A percentile compares a stretch with the other conserved stretches of the same genome.
These are phyloP conservation scores for Drosophila meridionalis DNA, from an alignment of 2,888 invertebrate genomes.

Conservation along the genomic window DNA sequence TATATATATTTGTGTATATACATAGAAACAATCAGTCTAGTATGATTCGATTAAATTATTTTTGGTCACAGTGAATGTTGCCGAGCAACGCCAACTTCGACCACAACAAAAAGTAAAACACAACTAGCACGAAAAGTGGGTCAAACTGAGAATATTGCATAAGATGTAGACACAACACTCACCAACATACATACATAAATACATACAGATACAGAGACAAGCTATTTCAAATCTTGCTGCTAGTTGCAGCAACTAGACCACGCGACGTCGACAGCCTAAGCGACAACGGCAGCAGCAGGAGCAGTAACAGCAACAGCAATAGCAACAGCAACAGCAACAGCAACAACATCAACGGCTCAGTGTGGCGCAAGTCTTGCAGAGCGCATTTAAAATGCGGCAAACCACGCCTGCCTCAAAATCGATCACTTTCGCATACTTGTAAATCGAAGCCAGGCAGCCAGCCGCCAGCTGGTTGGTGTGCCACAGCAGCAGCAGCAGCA, in stretches of 20 bases:
- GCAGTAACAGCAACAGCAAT: constrained; percentile 26
- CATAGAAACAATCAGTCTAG: constrained; percentile 16
- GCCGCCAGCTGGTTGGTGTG: constrained; percentile 34
- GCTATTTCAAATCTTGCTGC: constrained; percentile 70
- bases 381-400: constrained; percentile 59
- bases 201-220: constrained; percentile 42
- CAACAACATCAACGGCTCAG: constrained; percentile 14
- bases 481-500: constrained; percentile 12
- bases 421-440: constrained; percentile 78
- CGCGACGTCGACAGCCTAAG: constrained; percentile 59
- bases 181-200: constrained; percentile 45
- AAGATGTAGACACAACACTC: constrained; percentile 71
- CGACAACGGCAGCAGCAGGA: constrained; percentile 37
- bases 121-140: constrained; percentile 67
- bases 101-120: constrained; percentile 64
- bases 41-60: constrained; percentile 51
- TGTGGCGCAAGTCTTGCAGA: constrained; percentile 67
- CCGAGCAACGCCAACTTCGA: constrained; percentile 54
- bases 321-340: constrained; percentile 11
- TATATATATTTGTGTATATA: neutral
- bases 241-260: constrained; percentile 73
- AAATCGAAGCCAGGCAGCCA: constrained; percentile 50
- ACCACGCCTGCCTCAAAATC: constrained; percentile 80
- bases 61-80: constrained; percentile 72
- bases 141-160: constrained; percentile 80